These are phyloP conservation scores for Branchellion lobata DNA, from an alignment of 2,888 invertebrate genomes.

Conservation along the genomic window DNA sequence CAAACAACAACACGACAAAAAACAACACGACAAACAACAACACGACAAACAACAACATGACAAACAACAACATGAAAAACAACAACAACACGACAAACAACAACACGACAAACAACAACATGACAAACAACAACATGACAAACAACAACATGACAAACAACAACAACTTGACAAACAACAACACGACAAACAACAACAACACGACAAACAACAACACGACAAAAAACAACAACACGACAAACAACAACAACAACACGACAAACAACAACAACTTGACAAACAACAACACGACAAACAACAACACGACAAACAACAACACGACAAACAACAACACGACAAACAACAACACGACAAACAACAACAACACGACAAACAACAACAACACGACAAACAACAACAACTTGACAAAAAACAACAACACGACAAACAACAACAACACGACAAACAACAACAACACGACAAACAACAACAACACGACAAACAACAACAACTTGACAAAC, in stretches of 20 bases:
- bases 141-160: not conserved
- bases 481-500: not conserved
- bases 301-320: not conserved
- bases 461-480: not conserved
- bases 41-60: not conserved
- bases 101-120: constrained; percentile 1
- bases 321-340: not conserved
- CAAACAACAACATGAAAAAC: not conserved
- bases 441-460: not conserved
- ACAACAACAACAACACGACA: not conserved
- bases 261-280: not conserved
- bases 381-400: not conserved
- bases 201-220: not conserved
- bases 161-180: not conserved
- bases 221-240: not conserved
- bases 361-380: not conserved
- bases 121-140: not conserved
- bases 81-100: not conserved
- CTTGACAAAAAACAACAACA: not conserved
- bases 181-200: not conserved
- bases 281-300: not conserved
- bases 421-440: not conserved
- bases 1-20: not conserved
- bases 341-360: not conserved
- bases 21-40: constrained; percentile 5